A percentile compares a stretch with the other conserved stretches of the same genome.
Conservation (phyloP, 1,140 invertebrate genomes). For the Samia ricini region DNA sequence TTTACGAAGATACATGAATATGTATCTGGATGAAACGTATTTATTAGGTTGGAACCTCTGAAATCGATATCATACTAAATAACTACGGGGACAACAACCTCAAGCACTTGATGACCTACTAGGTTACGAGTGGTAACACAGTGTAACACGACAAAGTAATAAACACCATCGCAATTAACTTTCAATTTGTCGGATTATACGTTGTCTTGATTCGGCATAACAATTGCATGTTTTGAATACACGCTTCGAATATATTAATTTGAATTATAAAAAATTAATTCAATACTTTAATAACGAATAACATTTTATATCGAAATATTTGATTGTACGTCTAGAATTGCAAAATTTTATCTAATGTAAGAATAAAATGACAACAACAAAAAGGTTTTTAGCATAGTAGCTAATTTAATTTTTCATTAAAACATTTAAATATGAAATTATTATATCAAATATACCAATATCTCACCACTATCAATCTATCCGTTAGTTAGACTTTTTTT, state of each 20-base stretch:
- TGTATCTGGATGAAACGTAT: not conserved
- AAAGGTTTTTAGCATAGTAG: too few species aligned
- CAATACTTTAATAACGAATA: not conserved
- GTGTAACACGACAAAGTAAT: conserved; percentile 9
- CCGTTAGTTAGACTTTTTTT: too few species aligned
- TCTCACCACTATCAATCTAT: too few species aligned
- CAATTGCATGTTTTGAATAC: not conserved
- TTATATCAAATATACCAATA: too few species aligned
- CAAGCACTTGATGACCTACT: conserved; percentile 24
- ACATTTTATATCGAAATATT: not conserved
- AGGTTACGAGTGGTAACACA: conserved; percentile 5
- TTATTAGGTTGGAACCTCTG: conserved; percentile 18
- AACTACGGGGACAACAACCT: conserved; percentile 26
- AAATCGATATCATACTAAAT: conserved; percentile 22
- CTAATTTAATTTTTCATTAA: too few species aligned
- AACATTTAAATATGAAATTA: too few species aligned
- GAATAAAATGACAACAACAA: too few species aligned
- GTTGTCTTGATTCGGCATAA: not conserved
- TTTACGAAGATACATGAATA: not conserved
- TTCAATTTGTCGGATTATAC: not conserved
- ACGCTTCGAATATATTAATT: not conserved
- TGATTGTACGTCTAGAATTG: too few species aligned
- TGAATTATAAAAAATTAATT: not conserved
- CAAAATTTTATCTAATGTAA: too few species aligned
- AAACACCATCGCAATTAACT: conserved; percentile 11